phyloP scores from a whole-genome alignment of 2,888 invertebrate species.

The Criorhina ranunculi region DNA sequence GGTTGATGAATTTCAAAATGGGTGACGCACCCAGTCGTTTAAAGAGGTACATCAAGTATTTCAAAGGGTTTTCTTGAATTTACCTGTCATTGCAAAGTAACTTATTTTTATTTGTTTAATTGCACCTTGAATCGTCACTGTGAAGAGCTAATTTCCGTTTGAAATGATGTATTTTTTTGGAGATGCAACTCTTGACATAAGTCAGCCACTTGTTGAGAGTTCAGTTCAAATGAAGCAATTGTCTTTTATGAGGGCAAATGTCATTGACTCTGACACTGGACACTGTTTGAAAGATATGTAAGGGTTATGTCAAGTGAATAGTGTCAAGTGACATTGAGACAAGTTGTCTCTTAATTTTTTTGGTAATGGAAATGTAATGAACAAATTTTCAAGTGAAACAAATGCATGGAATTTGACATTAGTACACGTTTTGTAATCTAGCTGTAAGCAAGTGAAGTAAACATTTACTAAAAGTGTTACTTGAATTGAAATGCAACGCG shows the following conservation, averaged over 20 bases:
- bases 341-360: slow-evolving; percentile 1
- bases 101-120: not conserved
- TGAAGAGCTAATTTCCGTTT: not conserved
- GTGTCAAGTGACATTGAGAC: slow-evolving; percentile 15
- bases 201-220: not conserved
- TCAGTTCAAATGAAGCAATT: not conserved
- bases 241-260: not conserved
- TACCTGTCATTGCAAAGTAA: not conserved
- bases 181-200: slow-evolving; percentile 2
- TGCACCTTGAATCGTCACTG: not conserved
- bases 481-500: not conserved
- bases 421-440: slow-evolving; percentile 3
- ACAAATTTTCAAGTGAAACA: not conserved
- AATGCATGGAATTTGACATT: not conserved
- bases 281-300: not conserved
- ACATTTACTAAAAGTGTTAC: not conserved
- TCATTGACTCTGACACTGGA: slow-evolving; percentile 6
- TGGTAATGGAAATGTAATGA: slow-evolving; percentile 21
- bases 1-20: slow-evolving; percentile 4
- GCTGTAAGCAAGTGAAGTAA: not conserved
- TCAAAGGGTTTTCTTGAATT: slow-evolving; percentile 2
- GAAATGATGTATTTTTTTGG: not conserved
- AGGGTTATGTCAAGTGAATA: not conserved
- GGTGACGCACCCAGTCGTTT: not conserved
- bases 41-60: not conserved